Percentiles rank a stretch among this genome's conserved stretches.
Evolutionary conservation across 2,888 invertebrate species (phyloP).

Genomic region (Scaptomyza flava): DNA sequence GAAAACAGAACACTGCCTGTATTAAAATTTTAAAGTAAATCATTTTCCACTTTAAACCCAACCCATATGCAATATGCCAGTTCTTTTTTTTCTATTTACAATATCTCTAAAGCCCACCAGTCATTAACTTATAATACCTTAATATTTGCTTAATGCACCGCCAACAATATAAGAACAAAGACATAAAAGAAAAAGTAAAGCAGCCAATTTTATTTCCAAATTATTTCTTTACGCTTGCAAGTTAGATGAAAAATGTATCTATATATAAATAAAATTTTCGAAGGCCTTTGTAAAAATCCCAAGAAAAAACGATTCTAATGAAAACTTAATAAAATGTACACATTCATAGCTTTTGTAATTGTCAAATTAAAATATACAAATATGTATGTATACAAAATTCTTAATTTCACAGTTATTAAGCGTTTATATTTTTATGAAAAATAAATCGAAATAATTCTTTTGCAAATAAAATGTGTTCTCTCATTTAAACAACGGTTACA

Average conservation of each 20-base stretch:
- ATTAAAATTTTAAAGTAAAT: conserved; percentile 11
- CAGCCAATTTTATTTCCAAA: conserved; percentile 27
- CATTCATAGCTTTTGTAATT: conserved; percentile 63
- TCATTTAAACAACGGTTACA: no score
- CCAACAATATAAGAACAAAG: not conserved
- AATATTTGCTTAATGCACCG: conserved; percentile 21
- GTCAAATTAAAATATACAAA: conserved; percentile 29
- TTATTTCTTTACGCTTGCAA: conserved; percentile 35
- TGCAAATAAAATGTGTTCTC: conserved; percentile 46
- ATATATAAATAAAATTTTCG: conserved; percentile 30
- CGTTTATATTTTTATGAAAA: conserved; percentile 73
- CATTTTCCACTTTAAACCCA: conserved; percentile 26
- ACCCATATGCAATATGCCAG: not conserved
- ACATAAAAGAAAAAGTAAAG: not conserved
- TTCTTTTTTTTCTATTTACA: conserved; percentile 17
- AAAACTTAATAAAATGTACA: conserved; percentile 36
- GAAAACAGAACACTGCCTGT: conserved; percentile 48
- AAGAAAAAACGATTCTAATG: conserved; percentile 3
- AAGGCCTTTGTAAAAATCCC: conserved; percentile 61
- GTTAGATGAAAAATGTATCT: conserved; percentile 37
- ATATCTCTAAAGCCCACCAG: conserved; percentile 62
- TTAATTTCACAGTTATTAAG: conserved; percentile 42
- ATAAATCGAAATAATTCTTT: conserved; percentile 67
- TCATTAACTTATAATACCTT: conserved; percentile 35
- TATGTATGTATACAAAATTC: conserved; percentile 22